Base-by-base conservation (phyloP, 1,140 invertebrate species). In the Formica selysi region DNA sequence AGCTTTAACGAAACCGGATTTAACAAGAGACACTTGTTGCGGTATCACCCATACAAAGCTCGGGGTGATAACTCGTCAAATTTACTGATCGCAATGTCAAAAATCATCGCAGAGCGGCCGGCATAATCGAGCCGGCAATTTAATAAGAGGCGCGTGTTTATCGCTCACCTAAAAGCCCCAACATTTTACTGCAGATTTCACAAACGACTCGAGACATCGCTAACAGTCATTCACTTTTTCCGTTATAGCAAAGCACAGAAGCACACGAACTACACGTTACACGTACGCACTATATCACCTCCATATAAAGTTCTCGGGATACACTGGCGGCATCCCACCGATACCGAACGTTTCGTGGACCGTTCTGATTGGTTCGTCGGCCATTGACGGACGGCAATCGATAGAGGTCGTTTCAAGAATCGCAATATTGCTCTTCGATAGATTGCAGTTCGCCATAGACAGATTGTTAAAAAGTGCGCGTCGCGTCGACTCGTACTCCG, bases 301-400 rank as follows among this genome's bases (percentile, higher is more conserved):
- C 90, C 90, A 91, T 86, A 89, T 91, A 91, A 91, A 92, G 29
- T 51, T 79, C n/a, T 41, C 76, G 19, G 22, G 64, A 51, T 81
- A 11, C 54, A 38, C 44, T 79, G 65, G 36, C 57, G 41, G 78
- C 62, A 59, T 61, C 48, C 26, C 79, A 57, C 68, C 64, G 62
- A 62, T n/a, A 85, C 73, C 89, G 64, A 80, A 87, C 83, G 93
- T 92, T 94, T 95, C 94, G 94, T 95, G 94, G 93, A 94, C 70
- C 87, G 22, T 88, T 86, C 51, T 85, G 76, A 95, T 95, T 95
- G 92, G 94, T 93, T 88, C 90, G 89, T 90, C 89, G 87, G 79
- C 71, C 48, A 51, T 51, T 19, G 48, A 90, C 90, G 73, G 80
- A 87, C 38, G 61, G 48, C 8, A 62, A 29, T 29, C 59, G 10